phyloP scores from a whole-genome alignment of 2,797 vertebrate species.

The Cottoperca gobio region DNA sequence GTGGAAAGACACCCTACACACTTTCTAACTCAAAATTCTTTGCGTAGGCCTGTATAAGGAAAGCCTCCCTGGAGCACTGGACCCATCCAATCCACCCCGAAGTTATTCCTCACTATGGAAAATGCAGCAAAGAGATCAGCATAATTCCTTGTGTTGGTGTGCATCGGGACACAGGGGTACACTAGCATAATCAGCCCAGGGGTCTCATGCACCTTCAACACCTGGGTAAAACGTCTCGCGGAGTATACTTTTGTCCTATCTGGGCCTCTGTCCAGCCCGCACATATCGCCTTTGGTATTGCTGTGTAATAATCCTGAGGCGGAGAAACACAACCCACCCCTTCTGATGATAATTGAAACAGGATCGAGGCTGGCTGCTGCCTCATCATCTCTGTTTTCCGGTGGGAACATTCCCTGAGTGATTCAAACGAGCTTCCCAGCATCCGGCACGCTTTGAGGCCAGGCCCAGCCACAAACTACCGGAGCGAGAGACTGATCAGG shows the following conservation, averaged over 20 bases:
- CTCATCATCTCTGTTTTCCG: slow-evolving; percentile 65
- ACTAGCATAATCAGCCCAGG: slow-evolving; percentile 47
- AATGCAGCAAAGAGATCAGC: slow-evolving; percentile 66
- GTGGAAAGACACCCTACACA: slow-evolving; percentile 56
- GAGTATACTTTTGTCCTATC: slow-evolving; percentile 43
- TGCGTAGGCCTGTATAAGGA: slow-evolving; percentile 68
- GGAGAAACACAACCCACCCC: slow-evolving; percentile 67
- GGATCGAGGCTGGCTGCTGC: slow-evolving; percentile 61
- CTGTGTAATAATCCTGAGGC: slow-evolving; percentile 67
- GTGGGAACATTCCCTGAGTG: slow-evolving; percentile 74
- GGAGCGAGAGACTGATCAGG: slow-evolving; percentile 58
- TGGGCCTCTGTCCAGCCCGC: slow-evolving; percentile 59
- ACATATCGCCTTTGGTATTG: slow-evolving; percentile 42
- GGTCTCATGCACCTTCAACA: slow-evolving; percentile 70
- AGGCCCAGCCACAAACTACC: slow-evolving; percentile 66
- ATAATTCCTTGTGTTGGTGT: slow-evolving; percentile 59
- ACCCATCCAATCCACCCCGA: slow-evolving; percentile 70
- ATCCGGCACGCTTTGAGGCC: slow-evolving; percentile 71
- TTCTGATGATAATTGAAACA: slow-evolving; percentile 80
- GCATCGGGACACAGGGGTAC: slow-evolving; percentile 48
- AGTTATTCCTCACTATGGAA: slow-evolving; percentile 79
- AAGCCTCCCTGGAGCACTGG: slow-evolving; percentile 67
- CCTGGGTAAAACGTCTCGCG: slow-evolving; percentile 63
- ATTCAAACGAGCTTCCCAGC: slow-evolving; percentile 71
- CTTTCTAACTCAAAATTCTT: slow-evolving; percentile 66